These are phyloP conservation scores for Prunella strophiata DNA, from an alignment of 2,797 vertebrate genomes.

Conservation along the genomic window DNA sequence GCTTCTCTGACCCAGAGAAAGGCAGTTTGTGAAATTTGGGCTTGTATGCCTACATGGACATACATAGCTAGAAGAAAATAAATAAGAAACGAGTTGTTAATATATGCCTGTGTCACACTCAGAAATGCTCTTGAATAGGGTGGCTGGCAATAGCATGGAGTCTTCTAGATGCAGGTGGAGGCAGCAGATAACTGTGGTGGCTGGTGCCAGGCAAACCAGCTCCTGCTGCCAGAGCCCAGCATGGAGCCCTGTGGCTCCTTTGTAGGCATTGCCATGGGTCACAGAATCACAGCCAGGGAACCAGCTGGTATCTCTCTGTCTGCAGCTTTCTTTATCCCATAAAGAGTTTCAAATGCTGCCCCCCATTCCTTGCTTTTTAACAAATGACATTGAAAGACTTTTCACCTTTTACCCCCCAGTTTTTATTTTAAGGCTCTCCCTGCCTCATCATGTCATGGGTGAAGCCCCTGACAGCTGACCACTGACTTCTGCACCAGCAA, in stretches of 20 bases:
- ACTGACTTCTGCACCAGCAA: background rate
- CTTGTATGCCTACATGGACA: background rate
- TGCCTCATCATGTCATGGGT: background rate
- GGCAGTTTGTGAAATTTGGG: background rate
- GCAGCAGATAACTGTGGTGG: background rate
- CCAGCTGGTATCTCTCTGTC: background rate
- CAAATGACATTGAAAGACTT: background rate
- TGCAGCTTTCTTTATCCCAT: background rate
- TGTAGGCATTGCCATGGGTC: rapidly evolving
- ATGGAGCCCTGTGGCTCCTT: background rate
- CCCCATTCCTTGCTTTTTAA: background rate
- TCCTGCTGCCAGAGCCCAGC: background rate
- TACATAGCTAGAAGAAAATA: background rate
- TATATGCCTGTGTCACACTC: background rate
- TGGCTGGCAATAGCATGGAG: background rate
- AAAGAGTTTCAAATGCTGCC: background rate
- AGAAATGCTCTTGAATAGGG: background rate
- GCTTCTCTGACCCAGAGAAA: background rate
- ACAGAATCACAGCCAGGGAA: background rate
- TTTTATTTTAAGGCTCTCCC: background rate
- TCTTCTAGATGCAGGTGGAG: background rate
- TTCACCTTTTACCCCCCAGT: rapidly evolving
- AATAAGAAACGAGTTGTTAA: background rate
- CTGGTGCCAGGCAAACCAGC: background rate
- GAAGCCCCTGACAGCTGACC: background rate